Percentiles rank a stretch among this genome's conserved stretches.
These are phyloP conservation scores for Telmatochromis brichardi DNA, from an alignment of 2,113 vertebrate genomes.

Conservation along the genomic window DNA sequence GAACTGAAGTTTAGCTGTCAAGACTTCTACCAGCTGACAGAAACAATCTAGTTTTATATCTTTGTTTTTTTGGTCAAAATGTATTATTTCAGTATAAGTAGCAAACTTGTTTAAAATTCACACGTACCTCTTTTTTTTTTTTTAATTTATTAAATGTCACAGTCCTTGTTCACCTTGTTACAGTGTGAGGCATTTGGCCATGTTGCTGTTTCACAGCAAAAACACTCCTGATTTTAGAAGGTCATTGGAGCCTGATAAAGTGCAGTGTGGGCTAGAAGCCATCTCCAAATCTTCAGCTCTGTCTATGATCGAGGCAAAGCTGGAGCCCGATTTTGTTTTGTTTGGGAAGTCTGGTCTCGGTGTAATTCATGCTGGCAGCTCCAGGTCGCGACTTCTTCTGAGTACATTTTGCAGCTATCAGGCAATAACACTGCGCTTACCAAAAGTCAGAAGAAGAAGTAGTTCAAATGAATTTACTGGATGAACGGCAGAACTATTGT, in stretches of 20 bases:
- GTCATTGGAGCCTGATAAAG: conserved; percentile 28
- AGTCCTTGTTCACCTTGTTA: not conserved
- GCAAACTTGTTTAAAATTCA: not conserved
- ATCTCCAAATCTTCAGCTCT: not conserved
- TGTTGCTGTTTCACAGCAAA: not conserved
- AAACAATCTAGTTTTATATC: not conserved
- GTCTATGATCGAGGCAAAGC: not conserved
- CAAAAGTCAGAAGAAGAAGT: not conserved
- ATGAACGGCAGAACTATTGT: not conserved
- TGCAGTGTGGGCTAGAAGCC: conserved; percentile 27
- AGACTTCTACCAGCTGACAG: not conserved
- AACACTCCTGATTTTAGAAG: conserved; percentile 14
- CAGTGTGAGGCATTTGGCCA: not conserved
- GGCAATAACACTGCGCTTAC: not conserved
- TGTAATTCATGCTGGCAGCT: conserved; percentile 18
- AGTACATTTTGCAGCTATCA: not conserved
- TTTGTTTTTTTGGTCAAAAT: not conserved
- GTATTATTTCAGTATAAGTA: not conserved
- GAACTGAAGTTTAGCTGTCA: not conserved
- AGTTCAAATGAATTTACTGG: not conserved
- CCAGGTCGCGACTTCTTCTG: not conserved
- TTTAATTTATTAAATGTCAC: not conserved
- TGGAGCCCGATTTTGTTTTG: not conserved
- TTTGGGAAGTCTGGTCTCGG: not conserved
- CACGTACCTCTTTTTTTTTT: not conserved